phyloP scores from a whole-genome alignment of 1,140 invertebrate genomes.

The Laupala kohalensis region DNA sequence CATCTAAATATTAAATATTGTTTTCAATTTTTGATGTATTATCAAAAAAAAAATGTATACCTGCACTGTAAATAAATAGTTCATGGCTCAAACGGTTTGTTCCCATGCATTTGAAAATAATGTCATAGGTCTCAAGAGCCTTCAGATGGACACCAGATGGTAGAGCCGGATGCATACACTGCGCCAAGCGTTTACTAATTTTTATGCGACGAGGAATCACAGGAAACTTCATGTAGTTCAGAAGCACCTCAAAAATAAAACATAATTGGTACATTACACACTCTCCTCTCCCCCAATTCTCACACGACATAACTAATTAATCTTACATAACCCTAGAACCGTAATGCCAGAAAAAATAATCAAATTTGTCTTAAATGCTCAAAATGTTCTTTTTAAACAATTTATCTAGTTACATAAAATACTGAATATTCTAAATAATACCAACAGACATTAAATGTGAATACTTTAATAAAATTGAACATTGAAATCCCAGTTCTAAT shows the following conservation, averaged over 20 bases:
- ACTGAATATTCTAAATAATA: no score
- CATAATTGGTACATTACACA: background rate
- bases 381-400: no score
- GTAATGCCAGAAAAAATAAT: background rate
- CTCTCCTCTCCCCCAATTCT: no score
- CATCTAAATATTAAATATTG: no score
- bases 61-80: slow-evolving; percentile 72
- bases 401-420: no score
- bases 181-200: slow-evolving; percentile 83
- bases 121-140: slow-evolving; percentile 85
- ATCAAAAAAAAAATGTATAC: no score
- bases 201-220: slow-evolving; percentile 84
- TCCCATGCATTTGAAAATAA: slow-evolving; percentile 85
- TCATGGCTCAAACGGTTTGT: slow-evolving; percentile 68
- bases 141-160: slow-evolving; percentile 88
- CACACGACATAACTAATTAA: background rate
- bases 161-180: slow-evolving; percentile 89
- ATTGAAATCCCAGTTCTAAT: no score
- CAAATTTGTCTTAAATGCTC: background rate
- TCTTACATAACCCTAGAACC: background rate
- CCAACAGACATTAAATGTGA: background rate
- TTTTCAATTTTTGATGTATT: no score
- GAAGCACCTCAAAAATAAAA: slow-evolving; percentile 44
- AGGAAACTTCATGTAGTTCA: slow-evolving; percentile 65
- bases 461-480: background rate